Percentiles rank a stretch among this genome's conserved stretches.
Conservation (phyloP, 2,888 invertebrate genomes). For the Carterocephalus palaemon region DNA sequence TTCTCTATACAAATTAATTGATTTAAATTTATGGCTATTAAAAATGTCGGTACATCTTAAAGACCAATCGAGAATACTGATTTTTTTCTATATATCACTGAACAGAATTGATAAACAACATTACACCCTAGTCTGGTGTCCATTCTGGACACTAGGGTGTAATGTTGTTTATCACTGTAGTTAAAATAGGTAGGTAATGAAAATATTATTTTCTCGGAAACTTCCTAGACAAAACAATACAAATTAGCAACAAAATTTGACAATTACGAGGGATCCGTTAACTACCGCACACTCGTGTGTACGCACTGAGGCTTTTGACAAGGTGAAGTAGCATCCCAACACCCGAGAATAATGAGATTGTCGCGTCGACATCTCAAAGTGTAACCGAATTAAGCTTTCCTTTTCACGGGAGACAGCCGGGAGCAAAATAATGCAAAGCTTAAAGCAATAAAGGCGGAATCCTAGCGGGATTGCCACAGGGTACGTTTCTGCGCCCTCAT, state of each 20-base stretch:
- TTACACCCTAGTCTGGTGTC: too few relatives aligned
- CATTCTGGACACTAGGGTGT: too few relatives aligned
- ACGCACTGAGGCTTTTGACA: slow-evolving; percentile 65
- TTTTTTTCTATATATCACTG: too few relatives aligned
- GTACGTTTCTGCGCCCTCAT: slow-evolving; percentile 58
- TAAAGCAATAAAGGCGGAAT: slow-evolving; percentile 67
- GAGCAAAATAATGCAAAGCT: slow-evolving; percentile 75
- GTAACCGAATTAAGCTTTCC: slow-evolving; percentile 76
- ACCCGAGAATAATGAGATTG: slow-evolving; percentile 72
- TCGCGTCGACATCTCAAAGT: slow-evolving; percentile 76
- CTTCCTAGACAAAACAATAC: slow-evolving; percentile 18
- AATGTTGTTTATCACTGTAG: too few relatives aligned
- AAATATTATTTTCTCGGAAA: too few relatives aligned
- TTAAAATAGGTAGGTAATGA: too few relatives aligned
- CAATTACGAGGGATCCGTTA: slow-evolving; percentile 16
- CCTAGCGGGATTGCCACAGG: slow-evolving; percentile 61
- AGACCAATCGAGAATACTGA: too few relatives aligned
- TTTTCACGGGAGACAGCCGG: slow-evolving; percentile 65
- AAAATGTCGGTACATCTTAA: too few relatives aligned
- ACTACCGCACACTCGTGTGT: slow-evolving; percentile 32
- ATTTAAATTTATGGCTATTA: too few relatives aligned
- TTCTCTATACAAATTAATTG: too few relatives aligned
- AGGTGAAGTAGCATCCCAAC: slow-evolving; percentile 59
- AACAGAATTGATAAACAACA: too few relatives aligned
- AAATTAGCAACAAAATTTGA: slow-evolving; percentile 22